Percentiles rank a stretch among this genome's conserved stretches.
These are phyloP conservation scores for Omphaloscelis lunosa DNA, from an alignment of 2,888 invertebrate genomes.

Conservation along the genomic window DNA sequence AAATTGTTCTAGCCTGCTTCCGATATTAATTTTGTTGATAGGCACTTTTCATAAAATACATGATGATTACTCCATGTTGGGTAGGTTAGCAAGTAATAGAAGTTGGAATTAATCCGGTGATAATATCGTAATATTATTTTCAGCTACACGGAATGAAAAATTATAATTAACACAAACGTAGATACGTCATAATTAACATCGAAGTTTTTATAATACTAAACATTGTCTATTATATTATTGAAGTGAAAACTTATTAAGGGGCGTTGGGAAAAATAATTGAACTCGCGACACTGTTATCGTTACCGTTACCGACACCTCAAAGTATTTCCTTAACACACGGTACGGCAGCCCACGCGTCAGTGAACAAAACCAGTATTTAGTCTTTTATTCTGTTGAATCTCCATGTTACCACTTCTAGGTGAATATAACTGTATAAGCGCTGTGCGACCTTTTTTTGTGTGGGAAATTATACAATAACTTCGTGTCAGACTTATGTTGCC, in stretches of 20 bases:
- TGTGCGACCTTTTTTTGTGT: no score
- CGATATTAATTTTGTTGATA: neutral
- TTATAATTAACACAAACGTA: neutral
- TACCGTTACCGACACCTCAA: no score
- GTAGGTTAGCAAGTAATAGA: neutral
- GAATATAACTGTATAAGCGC: no score
- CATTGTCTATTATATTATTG: neutral
- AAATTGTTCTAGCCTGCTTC: neutral
- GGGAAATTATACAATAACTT: no score
- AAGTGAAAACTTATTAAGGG: no score
- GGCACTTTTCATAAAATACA: neutral
- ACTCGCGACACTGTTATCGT: no score
- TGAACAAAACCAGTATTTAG: no score
- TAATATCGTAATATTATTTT: neutral
- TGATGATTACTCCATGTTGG: neutral
- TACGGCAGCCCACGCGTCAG: no score
- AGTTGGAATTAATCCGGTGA: neutral
- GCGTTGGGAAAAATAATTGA: no score
- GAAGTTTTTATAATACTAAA: neutral
- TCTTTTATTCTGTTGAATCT: neutral
- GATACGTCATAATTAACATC: neutral
- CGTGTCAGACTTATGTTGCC: no score
- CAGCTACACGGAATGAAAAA: neutral
- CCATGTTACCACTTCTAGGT: neutral
- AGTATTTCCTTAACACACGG: no score